These are phyloP conservation scores for Muscina levida DNA, from an alignment of 2,888 invertebrate genomes.

Conservation along the genomic window DNA sequence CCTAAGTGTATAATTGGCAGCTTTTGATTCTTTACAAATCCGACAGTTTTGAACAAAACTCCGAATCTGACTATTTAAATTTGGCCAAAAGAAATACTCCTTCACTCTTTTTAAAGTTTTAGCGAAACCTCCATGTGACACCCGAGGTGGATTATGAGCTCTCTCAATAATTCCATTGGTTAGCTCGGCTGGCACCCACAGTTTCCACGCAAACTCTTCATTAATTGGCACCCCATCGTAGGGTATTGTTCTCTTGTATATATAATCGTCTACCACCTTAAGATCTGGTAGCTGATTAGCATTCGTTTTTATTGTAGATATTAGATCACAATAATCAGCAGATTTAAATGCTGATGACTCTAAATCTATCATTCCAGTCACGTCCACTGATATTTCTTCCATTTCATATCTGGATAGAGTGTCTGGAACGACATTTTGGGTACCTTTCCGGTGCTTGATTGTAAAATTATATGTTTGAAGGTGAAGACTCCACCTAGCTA, in stretches of 20 bases:
- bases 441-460: constrained; percentile 19
- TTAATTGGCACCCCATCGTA: no score
- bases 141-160: constrained; percentile 52
- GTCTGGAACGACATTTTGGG: not conserved
- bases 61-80: not conserved
- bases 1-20: not conserved
- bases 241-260: no score
- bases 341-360: no score
- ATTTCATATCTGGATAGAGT: not conserved
- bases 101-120: constrained; percentile 46
- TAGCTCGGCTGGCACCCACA: constrained; percentile 19
- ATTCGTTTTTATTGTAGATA: no score
- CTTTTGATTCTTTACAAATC: constrained; percentile 5
- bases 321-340: no score
- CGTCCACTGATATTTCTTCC: no score
- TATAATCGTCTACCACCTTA: no score
- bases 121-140: constrained; percentile 39
- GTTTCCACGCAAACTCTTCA: no score
- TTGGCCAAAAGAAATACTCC: constrained; percentile 61
- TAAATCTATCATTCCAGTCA: no score
- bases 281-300: no score
- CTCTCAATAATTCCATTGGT: constrained; percentile 22
- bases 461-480: constrained; percentile 36
- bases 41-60: constrained; percentile 9
- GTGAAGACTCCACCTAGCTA: constrained; percentile 42